These are phyloP conservation scores for Stratiomys singularior DNA, from an alignment of 2,888 invertebrate genomes.

Conservation along the genomic window DNA sequence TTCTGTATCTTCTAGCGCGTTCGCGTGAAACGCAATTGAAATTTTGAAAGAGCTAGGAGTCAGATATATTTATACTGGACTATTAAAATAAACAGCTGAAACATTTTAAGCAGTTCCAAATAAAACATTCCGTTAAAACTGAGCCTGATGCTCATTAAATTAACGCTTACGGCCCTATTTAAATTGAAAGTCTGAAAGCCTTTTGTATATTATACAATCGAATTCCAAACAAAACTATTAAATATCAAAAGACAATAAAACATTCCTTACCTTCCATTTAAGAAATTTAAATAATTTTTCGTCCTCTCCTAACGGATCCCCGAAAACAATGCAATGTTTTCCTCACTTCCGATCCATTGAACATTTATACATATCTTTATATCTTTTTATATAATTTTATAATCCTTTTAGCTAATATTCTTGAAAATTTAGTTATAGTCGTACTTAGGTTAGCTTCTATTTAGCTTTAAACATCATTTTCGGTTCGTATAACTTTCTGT, in stretches of 20 bases:
- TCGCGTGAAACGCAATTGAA: too few species aligned
- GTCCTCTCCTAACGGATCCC: background rate
- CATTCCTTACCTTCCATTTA: slow-evolving; percentile 12
- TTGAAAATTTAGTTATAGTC: too few species aligned
- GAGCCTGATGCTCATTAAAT: too few species aligned
- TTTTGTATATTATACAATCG: background rate
- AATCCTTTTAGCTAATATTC: slow-evolving; percentile 44
- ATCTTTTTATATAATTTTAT: slow-evolving; percentile 45
- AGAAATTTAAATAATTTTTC: background rate
- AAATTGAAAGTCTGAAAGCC: background rate
- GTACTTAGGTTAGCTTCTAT: slow-evolving; percentile 17
- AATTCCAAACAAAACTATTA: background rate
- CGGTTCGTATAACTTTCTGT: slow-evolving; percentile 19
- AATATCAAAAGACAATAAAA: slow-evolving; percentile 33
- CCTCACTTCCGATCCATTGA: slow-evolving; percentile 37
- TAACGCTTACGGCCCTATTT: background rate
- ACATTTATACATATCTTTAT: slow-evolving; percentile 32
- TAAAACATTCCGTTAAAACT: background rate
- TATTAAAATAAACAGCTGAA: too few species aligned
- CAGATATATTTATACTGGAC: too few species aligned
- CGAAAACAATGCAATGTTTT: background rate
- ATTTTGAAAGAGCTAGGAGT: too few species aligned
- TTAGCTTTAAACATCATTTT: slow-evolving; percentile 39
- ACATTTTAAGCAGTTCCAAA: too few species aligned
- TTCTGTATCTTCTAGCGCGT: background rate